phyloP scores from a whole-genome alignment of 2,797 vertebrate genomes.

The Phoebastria nigripes region DNA sequence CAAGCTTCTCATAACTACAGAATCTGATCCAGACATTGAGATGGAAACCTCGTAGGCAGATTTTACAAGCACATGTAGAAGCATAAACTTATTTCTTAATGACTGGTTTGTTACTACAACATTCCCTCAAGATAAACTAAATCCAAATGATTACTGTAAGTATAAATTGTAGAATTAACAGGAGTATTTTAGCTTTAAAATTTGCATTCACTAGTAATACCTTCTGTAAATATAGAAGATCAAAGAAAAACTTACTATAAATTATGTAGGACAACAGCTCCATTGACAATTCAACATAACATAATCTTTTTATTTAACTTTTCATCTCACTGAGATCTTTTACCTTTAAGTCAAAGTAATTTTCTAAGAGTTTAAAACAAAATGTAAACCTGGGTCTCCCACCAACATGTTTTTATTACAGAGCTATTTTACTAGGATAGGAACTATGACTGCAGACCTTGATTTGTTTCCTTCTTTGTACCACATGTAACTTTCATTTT shows the following conservation, averaged over 20 bases:
- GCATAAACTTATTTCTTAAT: background rate
- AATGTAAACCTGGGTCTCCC: background rate
- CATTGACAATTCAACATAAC: slow-evolving; percentile 4
- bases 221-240: slow-evolving; percentile 30
- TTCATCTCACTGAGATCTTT: background rate
- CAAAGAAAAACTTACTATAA: slow-evolving; percentile 37
- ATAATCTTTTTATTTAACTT: background rate
- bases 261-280: slow-evolving; percentile 38
- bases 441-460: background rate
- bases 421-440: background rate
- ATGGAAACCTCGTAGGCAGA: background rate
- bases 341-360: background rate
- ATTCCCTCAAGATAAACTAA: background rate
- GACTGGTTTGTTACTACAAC: background rate
- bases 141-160: slow-evolving; percentile 32
- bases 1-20: background rate
- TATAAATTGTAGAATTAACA: background rate
- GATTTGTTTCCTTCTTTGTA: background rate
- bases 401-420: background rate
- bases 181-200: background rate
- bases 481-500: background rate
- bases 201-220: background rate
- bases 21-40: background rate
- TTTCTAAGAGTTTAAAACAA: background rate
- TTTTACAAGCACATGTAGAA: background rate